These are phyloP conservation scores for Graptemys geographica DNA, from an alignment of 2,797 vertebrate genomes.

Conservation along the genomic window DNA sequence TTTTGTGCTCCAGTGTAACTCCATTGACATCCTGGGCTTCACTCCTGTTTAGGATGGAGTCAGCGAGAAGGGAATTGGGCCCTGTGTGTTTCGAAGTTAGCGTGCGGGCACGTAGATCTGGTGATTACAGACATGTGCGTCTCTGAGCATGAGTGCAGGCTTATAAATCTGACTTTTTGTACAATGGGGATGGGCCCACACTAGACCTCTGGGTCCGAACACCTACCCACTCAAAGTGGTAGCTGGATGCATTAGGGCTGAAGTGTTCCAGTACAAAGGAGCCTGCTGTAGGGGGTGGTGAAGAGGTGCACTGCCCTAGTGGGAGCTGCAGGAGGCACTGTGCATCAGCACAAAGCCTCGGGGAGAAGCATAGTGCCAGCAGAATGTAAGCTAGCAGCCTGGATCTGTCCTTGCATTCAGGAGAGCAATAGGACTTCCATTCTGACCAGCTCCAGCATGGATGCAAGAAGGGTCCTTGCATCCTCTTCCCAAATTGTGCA, in stretches of 20 bases:
- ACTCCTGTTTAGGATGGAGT: rapidly evolving
- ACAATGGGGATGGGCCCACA: not conserved
- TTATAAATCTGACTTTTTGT: not conserved
- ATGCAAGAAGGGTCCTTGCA: not conserved
- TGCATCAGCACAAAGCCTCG: not conserved
- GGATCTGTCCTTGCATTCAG: not conserved
- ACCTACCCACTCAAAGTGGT: not conserved
- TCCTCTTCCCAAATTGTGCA: not conserved
- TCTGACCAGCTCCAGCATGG: not conserved
- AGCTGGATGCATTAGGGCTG: not conserved
- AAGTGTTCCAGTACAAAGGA: rapidly evolving
- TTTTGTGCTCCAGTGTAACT: not conserved
- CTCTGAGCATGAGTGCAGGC: not conserved
- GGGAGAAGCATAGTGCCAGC: not conserved
- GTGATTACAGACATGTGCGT: not conserved
- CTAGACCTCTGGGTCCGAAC: not conserved
- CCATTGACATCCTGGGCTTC: not conserved
- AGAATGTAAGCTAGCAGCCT: not conserved
- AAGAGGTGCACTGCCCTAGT: rapidly evolving
- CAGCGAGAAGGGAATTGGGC: rapidly evolving
- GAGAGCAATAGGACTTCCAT: not conserved
- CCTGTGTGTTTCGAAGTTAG: not conserved
- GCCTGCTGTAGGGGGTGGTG: not conserved
- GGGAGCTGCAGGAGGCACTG: not conserved
- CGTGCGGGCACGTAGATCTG: rapidly evolving